phyloP scores from a whole-genome alignment of 2,113 vertebrate species.

The Dryoscopus gambensis region DNA sequence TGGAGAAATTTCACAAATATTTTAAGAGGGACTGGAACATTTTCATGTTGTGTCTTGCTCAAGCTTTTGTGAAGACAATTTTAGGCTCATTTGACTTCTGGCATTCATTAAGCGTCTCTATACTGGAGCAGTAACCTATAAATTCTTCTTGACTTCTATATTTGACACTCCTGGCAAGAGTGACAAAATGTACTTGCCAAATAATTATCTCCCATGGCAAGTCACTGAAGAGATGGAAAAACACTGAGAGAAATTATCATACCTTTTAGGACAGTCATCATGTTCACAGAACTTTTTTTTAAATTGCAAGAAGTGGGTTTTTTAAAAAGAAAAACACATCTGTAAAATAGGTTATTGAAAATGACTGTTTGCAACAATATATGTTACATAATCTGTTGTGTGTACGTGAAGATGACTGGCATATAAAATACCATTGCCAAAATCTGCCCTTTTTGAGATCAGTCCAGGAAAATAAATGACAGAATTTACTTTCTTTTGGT shows the following conservation, averaged over 20 bases:
- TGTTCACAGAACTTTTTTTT: neutral
- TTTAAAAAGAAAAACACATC: neutral
- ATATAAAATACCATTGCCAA: neutral
- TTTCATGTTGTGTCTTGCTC: slow-evolving; percentile 53
- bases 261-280: slow-evolving; percentile 2
- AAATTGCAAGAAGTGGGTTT: neutral
- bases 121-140: neutral
- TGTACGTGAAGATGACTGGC: neutral
- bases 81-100: slow-evolving; percentile 58
- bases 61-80: neutral
- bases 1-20: neutral
- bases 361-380: neutral
- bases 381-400: neutral
- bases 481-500: neutral
- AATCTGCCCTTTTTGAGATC: neutral
- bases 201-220: slow-evolving; percentile 46
- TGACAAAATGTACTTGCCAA: slow-evolving; percentile 46
- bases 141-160: slow-evolving; percentile 49
- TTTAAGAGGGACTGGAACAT: neutral
- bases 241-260: slow-evolving; percentile 33
- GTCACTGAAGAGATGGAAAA: slow-evolving; percentile 54
- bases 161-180: slow-evolving; percentile 49
- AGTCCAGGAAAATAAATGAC: neutral
- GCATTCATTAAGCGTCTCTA: neutral
- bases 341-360: neutral